Evolutionary conservation across 2,113 vertebrate genomes (phyloP), one percentile per base, ranked within the genome.

Genomic region (Misgurnus anguillicaudatus): DNA sequence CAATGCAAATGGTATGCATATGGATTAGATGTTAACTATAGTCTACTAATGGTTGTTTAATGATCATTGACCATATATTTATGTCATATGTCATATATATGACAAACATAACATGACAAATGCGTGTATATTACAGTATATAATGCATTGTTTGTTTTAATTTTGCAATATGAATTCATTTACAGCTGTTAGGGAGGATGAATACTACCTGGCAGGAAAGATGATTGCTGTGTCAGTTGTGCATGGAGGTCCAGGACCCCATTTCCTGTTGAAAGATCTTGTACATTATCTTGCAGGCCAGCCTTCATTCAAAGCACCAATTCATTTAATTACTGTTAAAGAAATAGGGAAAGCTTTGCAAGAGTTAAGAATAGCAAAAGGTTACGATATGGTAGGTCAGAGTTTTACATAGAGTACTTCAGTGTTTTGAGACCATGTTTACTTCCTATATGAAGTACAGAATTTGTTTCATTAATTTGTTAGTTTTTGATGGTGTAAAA

Each of bases 1-100:
- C 73, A 84, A 75, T 84, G 66, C 82, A 80, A 84, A 77, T n/a
- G 82, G 82, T 84, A 80, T 71, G 39, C 61, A 72, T 66, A 21
- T 9, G 31, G 61, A 48, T 55, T 45, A 57, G n/a, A 57, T 58
- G 19, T 67, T 17, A 38, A 63, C 61, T 63, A 39, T 63, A 63
- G 61, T 31, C 31, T 63, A 63, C 61, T 38, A 63, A 63, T 63
- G 61, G 61, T 63, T 63, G 72, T 57, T 63, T 75, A 75, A 75
- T 75, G 72, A 47, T 63, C 72, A 75, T 62, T 62, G 24, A 39
- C 14, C 72, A 75, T 48, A 58, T 61, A 75, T 31, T 31, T 31
- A 31, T 41, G 63, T 75, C 61, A 63, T 31, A 31, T 31, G 24
- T 31, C 24, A 31, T 31, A 31, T 31, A 31, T 31, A 31, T 31